Base-by-base conservation (phyloP, 1,140 invertebrate species). In the Adoxophyes honmai region DNA sequence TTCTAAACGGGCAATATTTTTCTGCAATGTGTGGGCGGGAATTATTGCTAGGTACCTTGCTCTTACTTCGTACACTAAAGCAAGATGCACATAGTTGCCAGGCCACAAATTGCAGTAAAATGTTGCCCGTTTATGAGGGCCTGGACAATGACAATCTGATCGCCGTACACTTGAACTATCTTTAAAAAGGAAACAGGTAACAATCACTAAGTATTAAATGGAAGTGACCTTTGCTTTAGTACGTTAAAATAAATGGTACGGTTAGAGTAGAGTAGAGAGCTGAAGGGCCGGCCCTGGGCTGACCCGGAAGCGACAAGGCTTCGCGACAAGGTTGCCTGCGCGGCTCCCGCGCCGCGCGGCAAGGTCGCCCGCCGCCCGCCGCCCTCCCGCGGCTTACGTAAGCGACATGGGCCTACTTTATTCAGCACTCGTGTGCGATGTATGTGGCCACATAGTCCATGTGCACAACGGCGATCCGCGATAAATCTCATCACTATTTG, bases 251-350 rank as follows among this genome's bases (percentile, higher is more conserved):
- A 18, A 48, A 48, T 28, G 42, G 18, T 11, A 28, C 11, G 36
- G 36, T 11, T 48, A 48, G 52, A 53, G 55, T 60, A 57, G 37
- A 44, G 55, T 36, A 53, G 33, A 54, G 39, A 62, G 51, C 21
- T 59, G 64, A 67, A 76, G 73, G 71, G 76, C 66, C 68, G 61
- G 75, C 81, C 71, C 80, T 79, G 69, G 58, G 61, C 56, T 69
- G 70, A 86, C 80, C 81, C 80, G 84, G 82, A 87, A 86, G 72
- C 71, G 56, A 28, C 71, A 70, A 70, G 71, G 76, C 72, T 76
- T 73, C 70, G 62, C 70, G 64, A 72, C 82, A 83, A 87, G 79
- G 81, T 79, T 84, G 71, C 55, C 59, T 61, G 62, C 56, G 64
- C 64, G 60, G 59, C 66, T 57, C 36, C 60, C 64, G 60, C 68